These are phyloP conservation scores for Psittacula derbiana DNA, from an alignment of 2,797 vertebrate genomes.

Conservation along the genomic window DNA sequence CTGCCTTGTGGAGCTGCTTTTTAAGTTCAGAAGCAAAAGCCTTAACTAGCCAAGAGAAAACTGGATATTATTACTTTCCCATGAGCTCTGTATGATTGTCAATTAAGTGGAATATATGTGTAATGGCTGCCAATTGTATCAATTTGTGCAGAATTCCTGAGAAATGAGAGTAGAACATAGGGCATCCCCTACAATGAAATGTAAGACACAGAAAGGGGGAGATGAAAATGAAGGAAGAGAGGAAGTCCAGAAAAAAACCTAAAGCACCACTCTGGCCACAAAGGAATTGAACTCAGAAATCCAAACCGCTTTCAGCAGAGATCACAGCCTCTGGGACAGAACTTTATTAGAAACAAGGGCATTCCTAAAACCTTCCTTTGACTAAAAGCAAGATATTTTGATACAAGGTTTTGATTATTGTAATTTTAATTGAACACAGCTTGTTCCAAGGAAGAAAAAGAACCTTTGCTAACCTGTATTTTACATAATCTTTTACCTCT, in stretches of 20 bases:
- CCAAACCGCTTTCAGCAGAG: not conserved
- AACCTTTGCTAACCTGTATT: not conserved
- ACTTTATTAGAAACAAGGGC: not conserved
- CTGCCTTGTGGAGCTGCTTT: slow-evolving; percentile 37
- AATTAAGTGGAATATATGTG: slow-evolving; percentile 27
- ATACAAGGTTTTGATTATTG: not conserved
- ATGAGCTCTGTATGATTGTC: slow-evolving; percentile 39
- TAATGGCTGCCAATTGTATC: slow-evolving; percentile 34
- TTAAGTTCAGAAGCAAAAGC: slow-evolving; percentile 42
- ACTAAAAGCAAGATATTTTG: not conserved
- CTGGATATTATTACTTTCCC: slow-evolving; percentile 11
- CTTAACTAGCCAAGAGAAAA: slow-evolving; percentile 17
- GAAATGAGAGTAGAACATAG: slow-evolving; percentile 17
- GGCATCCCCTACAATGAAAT: slow-evolving; percentile 8
- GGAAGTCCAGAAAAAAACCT: not conserved
- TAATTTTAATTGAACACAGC: not conserved
- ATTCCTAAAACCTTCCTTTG: not conserved
- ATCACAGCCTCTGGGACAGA: not conserved
- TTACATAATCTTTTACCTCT: not conserved
- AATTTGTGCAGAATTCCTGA: slow-evolving; percentile 34
- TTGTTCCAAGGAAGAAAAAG: not conserved
- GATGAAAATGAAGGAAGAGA: slow-evolving; percentile 26
- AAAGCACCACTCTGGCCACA: not conserved
- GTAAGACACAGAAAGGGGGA: not conserved
- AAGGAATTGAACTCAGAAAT: not conserved